phyloP scores from a whole-genome alignment of 2,888 invertebrate genomes.

The Herminia tarsipennalis region DNA sequence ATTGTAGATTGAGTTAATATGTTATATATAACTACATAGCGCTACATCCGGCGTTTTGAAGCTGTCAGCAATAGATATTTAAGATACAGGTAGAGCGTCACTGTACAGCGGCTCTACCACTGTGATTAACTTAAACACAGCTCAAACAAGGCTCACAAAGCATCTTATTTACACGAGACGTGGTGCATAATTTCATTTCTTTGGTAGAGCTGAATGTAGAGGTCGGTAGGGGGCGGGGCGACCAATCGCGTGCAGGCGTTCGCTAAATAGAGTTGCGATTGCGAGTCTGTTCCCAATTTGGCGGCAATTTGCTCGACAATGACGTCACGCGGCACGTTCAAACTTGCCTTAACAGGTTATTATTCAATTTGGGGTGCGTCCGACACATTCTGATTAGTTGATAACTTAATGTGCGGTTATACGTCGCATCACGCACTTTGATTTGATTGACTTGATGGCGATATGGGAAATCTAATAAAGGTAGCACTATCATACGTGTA shows the following conservation, averaged over 20 bases:
- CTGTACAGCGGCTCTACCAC: neutral
- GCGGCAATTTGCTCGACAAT: slow-evolving; percentile 81
- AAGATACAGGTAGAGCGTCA: neutral
- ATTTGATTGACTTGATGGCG: neutral
- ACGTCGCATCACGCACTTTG: slow-evolving; percentile 41
- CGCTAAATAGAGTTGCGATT: slow-evolving; percentile 75
- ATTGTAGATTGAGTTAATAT: too few relatives aligned
- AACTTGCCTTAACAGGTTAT: slow-evolving; percentile 75
- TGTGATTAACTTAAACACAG: neutral
- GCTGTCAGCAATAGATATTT: too few relatives aligned
- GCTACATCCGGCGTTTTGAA: too few relatives aligned
- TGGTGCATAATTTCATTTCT: slow-evolving; percentile 81
- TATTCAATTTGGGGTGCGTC: slow-evolving; percentile 79
- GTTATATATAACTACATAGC: too few relatives aligned
- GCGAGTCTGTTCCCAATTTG: slow-evolving; percentile 78
- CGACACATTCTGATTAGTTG: slow-evolving; percentile 79
- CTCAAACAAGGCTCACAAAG: slow-evolving; percentile 52
- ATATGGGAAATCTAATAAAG: neutral
- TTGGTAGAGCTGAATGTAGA: slow-evolving; percentile 55
- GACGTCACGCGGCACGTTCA: slow-evolving; percentile 57
- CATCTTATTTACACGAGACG: slow-evolving; percentile 68
- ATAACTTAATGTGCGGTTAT: slow-evolving; percentile 72
- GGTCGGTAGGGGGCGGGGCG: slow-evolving; percentile 72
- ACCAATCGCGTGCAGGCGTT: slow-evolving; percentile 81
- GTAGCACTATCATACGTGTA: neutral